These are phyloP conservation scores for Thunnus maccoyii DNA, from an alignment of 2,113 vertebrate genomes.

Conservation along the genomic window DNA sequence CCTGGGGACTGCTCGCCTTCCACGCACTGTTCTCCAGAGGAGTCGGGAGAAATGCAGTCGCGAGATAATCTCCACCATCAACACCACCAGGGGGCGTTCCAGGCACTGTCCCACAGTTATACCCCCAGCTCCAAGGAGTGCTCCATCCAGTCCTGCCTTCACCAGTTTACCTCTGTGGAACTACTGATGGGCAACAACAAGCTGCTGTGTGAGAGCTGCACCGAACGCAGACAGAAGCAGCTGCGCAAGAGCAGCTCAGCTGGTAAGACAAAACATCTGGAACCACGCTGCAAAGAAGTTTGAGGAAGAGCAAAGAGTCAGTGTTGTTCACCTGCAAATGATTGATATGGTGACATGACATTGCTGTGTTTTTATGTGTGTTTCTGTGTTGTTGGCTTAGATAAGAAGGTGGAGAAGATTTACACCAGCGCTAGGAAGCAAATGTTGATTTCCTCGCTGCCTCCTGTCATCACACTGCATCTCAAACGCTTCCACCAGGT, in stretches of 20 bases:
- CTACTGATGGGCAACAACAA: constrained; percentile 99
- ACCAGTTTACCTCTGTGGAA: constrained; percentile 96
- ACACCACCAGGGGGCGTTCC: constrained; percentile 91
- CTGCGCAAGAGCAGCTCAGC: constrained; percentile 84
- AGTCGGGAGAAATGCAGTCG: constrained; percentile 63
- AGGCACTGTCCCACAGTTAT: constrained; percentile 94
- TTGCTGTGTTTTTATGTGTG: not conserved
- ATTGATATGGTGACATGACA: not conserved
- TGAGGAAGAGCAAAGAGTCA: not conserved
- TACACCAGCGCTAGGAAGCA: constrained; percentile 98
- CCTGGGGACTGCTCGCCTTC: constrained; percentile 73
- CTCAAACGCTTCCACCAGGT: constrained; percentile 99
- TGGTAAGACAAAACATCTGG: constrained; percentile 81
- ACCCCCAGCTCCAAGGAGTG: constrained; percentile 95
- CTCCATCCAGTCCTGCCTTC: constrained; percentile 97
- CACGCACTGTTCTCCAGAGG: constrained; percentile 69
- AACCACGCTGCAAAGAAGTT: not conserved
- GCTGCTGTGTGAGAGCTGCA: constrained; percentile 95
- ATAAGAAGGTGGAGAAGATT: constrained; percentile 90
- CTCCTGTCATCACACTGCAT: constrained; percentile 94
- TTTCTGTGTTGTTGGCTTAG: constrained; percentile 77
- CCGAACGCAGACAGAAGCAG: constrained; percentile 88
- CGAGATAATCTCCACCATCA: constrained; percentile 74
- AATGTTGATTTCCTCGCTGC: constrained; percentile 93
- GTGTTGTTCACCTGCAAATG: not conserved